These are phyloP conservation scores for Mus spretus DNA, from an alignment of 2,797 vertebrate species.

Conservation along the genomic window DNA sequence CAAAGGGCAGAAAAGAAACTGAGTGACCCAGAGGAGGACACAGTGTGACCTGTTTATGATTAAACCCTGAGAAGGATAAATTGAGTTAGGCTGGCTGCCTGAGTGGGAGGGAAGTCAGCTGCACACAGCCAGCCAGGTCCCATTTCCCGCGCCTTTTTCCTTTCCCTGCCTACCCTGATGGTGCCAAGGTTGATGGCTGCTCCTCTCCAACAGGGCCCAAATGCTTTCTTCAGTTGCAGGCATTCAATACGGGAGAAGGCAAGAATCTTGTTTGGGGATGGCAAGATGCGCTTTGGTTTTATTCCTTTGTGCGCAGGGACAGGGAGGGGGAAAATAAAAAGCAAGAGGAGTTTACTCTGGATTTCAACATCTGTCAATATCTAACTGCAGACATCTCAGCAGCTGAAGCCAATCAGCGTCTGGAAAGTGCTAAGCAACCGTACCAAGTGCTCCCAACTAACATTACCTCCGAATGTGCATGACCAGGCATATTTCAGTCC, in stretches of 20 bases:
- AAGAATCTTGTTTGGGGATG: constrained; percentile 9
- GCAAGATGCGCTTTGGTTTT: constrained; percentile 70
- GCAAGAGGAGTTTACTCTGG: constrained; percentile 75
- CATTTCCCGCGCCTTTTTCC: constrained; percentile 49
- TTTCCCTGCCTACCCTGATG: constrained; percentile 24
- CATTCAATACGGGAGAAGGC: constrained; percentile 62
- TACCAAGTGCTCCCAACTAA: constrained; percentile 78
- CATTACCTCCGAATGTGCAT: constrained; percentile 75
- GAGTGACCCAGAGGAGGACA: constrained; percentile 47
- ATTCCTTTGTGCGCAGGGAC: constrained; percentile 56
- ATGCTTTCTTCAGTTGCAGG: constrained; percentile 60
- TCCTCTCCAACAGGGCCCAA: constrained; percentile 48
- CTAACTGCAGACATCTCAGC: constrained; percentile 81
- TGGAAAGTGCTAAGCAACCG: constrained; percentile 84
- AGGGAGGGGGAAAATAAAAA: background rate
- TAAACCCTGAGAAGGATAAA: constrained; percentile 67
- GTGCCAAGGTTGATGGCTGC: constrained; percentile 62
- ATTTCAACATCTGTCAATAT: constrained; percentile 83
- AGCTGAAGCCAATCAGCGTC: constrained; percentile 85
- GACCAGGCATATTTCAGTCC: constrained; percentile 83
- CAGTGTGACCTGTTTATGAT: constrained; percentile 62
- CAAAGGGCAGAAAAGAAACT: constrained; percentile 63
- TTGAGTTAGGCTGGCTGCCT: constrained; percentile 3
- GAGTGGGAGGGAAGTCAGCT: constrained; percentile 65
- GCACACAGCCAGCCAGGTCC: background rate